Conservation (phyloP, 2,113 vertebrate genomes). For the Columba livia region DNA sequence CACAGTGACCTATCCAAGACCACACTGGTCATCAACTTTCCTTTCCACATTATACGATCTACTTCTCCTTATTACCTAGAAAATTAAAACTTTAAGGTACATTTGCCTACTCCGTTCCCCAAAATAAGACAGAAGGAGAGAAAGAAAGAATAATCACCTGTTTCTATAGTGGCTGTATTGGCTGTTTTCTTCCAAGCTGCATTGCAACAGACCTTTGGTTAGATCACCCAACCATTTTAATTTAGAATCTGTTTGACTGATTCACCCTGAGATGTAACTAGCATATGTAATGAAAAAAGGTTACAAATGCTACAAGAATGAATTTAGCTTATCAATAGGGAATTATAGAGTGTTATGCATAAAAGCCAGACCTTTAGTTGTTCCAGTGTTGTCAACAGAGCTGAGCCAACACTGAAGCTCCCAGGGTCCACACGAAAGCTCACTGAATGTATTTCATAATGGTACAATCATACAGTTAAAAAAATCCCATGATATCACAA, state of each 20-base stretch:
- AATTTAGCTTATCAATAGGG: not conserved
- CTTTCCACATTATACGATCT: not conserved
- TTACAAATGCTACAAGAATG: not conserved
- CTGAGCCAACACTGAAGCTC: not conserved
- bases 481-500: not conserved
- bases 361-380: not conserved
- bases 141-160: not conserved
- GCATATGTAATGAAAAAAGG: not conserved
- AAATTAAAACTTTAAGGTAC: not conserved
- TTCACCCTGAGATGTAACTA: not conserved
- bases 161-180: not conserved
- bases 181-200: not conserved
- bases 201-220: not conserved
- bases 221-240: not conserved
- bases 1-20: not conserved
- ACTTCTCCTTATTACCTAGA: not conserved
- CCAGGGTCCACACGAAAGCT: not conserved
- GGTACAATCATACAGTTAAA: not conserved
- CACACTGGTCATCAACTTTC: not conserved
- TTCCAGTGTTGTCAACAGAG: not conserved
- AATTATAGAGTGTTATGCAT: not conserved
- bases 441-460: not conserved
- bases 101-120: not conserved
- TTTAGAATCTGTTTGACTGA: not conserved
- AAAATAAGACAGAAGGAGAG: not conserved